Base-by-base conservation (phyloP, 2,113 vertebrate species). In the Paradisaea rubra region DNA sequence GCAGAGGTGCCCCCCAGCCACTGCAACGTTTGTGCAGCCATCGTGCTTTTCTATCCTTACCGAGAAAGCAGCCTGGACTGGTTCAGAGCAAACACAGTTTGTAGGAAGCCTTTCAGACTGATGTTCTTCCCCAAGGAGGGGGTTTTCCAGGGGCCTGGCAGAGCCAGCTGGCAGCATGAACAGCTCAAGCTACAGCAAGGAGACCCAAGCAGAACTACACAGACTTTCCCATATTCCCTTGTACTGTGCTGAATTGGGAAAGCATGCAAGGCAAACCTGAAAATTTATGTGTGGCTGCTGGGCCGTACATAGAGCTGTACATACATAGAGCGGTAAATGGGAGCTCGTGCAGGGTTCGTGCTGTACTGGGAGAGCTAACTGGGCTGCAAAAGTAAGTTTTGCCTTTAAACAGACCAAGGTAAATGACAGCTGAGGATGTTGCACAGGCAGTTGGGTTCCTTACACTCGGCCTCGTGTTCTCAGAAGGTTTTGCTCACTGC, bases 391-490 rank as follows among this genome's bases (percentile, higher is more conserved):
- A 69, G 97, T 97, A 71, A 98, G 97, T 85, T 98, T 98, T 97
- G 98, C 97, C 91, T 96, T 98, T 98, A 91, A 98, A 98, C 13
- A 98, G 93, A 22, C 96, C 86, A 71, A 98, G 98, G 94, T 98
- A 98, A 96, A 98, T 98, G 93, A 97, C 98, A 92, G 97, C 92
- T 84, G 98, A 98, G 97, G 96, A 97, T 88, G 98, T 98, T 73
- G 98, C 70, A 27, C 95, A 81, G 96, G 98, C 92, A 9, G 98
- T 97, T 16, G 94, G 97, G 4, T 87, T 98, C 97, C 96, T 97
- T 24, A 98, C 98, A 44, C 97, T 96, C 81, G 81, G 96, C 86
- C 88, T 97, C 61, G 97, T 84, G 27, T 98, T 97, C 70, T 95
- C 88, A 57, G 96, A 98, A 47, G 88, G 90, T 80, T 98, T 98